These are phyloP conservation scores for Ispidina lecontei DNA, from an alignment of 2,797 vertebrate species.

Conservation along the genomic window DNA sequence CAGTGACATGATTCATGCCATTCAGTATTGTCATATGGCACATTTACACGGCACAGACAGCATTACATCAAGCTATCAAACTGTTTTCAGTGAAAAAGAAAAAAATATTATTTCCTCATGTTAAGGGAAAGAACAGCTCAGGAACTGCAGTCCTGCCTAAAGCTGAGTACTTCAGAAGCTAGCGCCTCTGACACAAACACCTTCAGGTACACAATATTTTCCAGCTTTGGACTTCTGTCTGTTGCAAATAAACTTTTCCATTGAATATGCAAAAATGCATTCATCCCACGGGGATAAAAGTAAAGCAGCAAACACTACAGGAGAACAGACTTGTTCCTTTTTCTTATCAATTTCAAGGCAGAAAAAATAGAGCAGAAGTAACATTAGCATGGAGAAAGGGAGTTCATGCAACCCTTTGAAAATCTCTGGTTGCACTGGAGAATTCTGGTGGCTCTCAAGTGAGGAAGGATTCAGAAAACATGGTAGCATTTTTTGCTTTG, in stretches of 20 bases:
- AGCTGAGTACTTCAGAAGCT: background rate
- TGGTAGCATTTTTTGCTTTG: background rate
- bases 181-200: background rate
- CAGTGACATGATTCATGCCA: background rate
- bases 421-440: background rate
- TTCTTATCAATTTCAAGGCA: background rate
- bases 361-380: background rate
- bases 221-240: background rate
- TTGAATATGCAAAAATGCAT: background rate
- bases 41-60: too few relatives aligned
- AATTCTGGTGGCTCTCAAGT: background rate
- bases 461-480: background rate
- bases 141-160: background rate
- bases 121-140: background rate
- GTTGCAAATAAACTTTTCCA: background rate
- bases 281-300: background rate
- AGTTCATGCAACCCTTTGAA: background rate
- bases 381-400: background rate
- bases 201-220: background rate
- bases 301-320: background rate
- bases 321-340: background rate
- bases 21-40: background rate
- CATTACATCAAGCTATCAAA: rapidly evolving
- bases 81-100: background rate
- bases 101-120: background rate